Evolutionary conservation across 2,113 vertebrate species (phyloP), one percentile per base, ranked within the genome.

Genomic region (Dipodomys merriami): DNA sequence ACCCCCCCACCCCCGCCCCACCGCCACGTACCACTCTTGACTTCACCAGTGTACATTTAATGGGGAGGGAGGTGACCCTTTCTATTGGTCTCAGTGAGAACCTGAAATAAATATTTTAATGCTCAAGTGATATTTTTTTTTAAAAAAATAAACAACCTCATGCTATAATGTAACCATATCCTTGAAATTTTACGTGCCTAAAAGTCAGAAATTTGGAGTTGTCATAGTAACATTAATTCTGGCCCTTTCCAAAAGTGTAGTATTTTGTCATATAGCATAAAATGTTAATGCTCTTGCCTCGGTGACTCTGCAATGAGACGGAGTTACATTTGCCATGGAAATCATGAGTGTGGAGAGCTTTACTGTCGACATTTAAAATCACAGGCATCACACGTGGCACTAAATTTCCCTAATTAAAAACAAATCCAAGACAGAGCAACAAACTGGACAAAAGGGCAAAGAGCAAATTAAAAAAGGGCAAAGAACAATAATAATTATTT

Each of bases 371-470:
- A 95, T 96, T 95, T 94, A 97, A 93, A 91, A 95, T 83, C 53
- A 77, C 80, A 95, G 33, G 77, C 83, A 82, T 94, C 94, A 81
- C 88, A 94, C 92, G 95, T 89, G 96, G 94, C 80, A 62, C 89
- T 91, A 60, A 94, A 94, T 94, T 95, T 91, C 83, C 81, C 92
- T 97, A 94, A 96, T 97, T 96, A 81, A 95, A 95, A 96, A 72
- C 92, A 91, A 39, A 39, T 16, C 78, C 27, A 83, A 92, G 91
- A 77, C 89, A 90, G 30, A 87, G 82, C 71, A 91, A 88, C 93
- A 95, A 94, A 96, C 89, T 83, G 93, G 93, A 97, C 93, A 95
- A 95, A 97, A 95, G 90, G 95, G 44, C 85, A 96, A 95, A 96
- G 95, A 96, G 83, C 69, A 85, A 39, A 39, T 39, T 39, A 39